Evolutionary conservation across 2,888 invertebrate genomes (phyloP), one percentile per base, ranked within the genome.

Genomic region (Sylvicola fuscatus): DNA sequence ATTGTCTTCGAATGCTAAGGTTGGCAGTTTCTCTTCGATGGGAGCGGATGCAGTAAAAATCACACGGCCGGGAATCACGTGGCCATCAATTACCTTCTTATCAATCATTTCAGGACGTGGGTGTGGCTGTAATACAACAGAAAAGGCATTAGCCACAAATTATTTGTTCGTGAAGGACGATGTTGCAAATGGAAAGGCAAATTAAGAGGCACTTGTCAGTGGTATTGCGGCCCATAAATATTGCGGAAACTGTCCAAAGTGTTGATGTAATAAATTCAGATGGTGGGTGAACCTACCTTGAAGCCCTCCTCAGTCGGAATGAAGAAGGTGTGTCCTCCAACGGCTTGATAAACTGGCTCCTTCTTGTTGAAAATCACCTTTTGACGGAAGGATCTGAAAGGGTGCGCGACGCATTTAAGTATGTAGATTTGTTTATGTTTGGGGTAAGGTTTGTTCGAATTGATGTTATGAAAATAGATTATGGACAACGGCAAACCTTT

Each of bases 231-330:
- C 21, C 21, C 8, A 21, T 6, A 21, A 21, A 21, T 21, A 21
- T 21, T 21, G 21, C 21, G 21, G 8, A 21, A 21, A 21, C 4
- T 8, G 8, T 21, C n/a, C 8, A 21, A 21, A 21, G 4, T 21
- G 21, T 6, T 21, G 21, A 21, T 21, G 21, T 21, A 21, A 21
- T 21, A 21, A 21, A 21, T 21, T 21, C 21, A 21, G 21, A 21
- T 8, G 8, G 21, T n/a, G n/a, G n/a, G n/a, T n/a, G n/a, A 4
- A 29, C 48, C 61, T 62, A 86, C 86, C 70, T 78, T 78, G 49
- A 86, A 83, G 39, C 84, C 86, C 53, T 83, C 81, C 56, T 89
- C 87, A 31, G 89, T 75, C 6, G 90, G 89, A 46, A 90, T 77
- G 52, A 90, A 83, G 60, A 84, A 90, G 12, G 90, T 90, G 54